Percentiles rank a stretch among this genome's conserved stretches.
Conservation (phyloP, 2,888 invertebrate genomes). For the Acronicta leporina region DNA sequence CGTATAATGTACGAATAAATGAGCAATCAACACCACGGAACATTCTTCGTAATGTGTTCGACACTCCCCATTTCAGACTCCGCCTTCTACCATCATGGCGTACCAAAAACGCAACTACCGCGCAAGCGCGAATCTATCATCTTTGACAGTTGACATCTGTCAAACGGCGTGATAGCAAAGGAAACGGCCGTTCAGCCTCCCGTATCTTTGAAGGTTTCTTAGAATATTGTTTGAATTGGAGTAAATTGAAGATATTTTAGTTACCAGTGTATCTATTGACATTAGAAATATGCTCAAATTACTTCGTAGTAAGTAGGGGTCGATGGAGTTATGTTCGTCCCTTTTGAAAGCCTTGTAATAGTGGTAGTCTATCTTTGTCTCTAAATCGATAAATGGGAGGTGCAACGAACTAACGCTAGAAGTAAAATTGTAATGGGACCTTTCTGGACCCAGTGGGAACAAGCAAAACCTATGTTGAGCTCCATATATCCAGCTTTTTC, state of each 20-base stretch:
- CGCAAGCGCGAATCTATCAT: constrained; percentile 24
- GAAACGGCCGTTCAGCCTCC: background rate
- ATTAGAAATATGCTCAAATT: no score
- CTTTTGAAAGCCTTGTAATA: background rate
- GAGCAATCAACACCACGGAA: no score
- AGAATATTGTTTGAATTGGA: background rate
- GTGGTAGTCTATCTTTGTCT: background rate
- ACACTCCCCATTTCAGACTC: background rate
- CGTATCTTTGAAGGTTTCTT: no score
- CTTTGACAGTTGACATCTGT: constrained; percentile 2
- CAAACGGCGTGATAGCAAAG: background rate
- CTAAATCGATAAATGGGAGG: constrained; percentile 24
- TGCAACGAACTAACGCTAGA: background rate
- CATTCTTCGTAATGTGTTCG: background rate
- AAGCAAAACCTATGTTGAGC: constrained; percentile 1
- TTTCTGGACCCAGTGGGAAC: constrained; percentile 9
- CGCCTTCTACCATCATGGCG: background rate
- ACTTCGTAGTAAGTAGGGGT: background rate
- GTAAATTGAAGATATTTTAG: background rate
- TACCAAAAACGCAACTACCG: background rate
- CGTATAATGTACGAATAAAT: no score
- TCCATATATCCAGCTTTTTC: background rate
- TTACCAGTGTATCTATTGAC: no score
- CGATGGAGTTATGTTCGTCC: constrained; percentile 4
- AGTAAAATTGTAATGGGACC: background rate